Base-by-base conservation (phyloP, 2,797 vertebrate species). In the Rhyacichthys aspro region DNA sequence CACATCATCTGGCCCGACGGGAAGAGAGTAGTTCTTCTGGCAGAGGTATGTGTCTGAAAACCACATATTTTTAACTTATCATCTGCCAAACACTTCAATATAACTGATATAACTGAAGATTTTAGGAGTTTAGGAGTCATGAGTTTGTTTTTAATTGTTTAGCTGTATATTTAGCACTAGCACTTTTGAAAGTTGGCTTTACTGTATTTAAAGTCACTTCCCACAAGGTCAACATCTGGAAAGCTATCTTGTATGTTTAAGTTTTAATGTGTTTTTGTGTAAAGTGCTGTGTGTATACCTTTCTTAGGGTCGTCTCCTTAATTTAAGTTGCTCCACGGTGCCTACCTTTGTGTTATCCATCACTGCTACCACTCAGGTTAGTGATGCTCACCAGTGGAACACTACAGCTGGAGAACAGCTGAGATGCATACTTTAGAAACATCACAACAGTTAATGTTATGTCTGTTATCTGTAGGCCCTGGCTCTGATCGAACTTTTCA, bases 1-100 rank as follows among this genome's bases (percentile, higher is more conserved):
- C 97, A 98, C 9, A 92, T 99, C 79, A 98, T 99, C 91, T 99
- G 97, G 97, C 97, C 97, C 0, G 97, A 99, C 0, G 97, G 97
- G 53, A 99, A 99, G 65, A 90, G 97, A 1, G 95, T 99, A 12
- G 94, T 98, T 76, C 90, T 99, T 56, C 93, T 99, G 80, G 97
- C 97, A 1, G 97, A 99, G 95, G 97, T 98, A 1, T 38, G 55
- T 45, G 39, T 7, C 23, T 37, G 23, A 9, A 34, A 16, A 9
- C n/a, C 23, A 28, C 23, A n/a, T 28, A 6, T 34, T n/a, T 49
- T n/a, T 23, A 11, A 47, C 28, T 33, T 34, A n/a, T 10, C 47
- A 9, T 32, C 15, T 8, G 3, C n/a, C 28, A n/a, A 47, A 15
- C 14, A 8, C 14, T 47, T 46, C 23, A 5, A 28, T 28, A 28